Evolutionary conservation across 2,888 invertebrate genomes (phyloP).

Genomic region (Orgyia antiqua): DNA sequence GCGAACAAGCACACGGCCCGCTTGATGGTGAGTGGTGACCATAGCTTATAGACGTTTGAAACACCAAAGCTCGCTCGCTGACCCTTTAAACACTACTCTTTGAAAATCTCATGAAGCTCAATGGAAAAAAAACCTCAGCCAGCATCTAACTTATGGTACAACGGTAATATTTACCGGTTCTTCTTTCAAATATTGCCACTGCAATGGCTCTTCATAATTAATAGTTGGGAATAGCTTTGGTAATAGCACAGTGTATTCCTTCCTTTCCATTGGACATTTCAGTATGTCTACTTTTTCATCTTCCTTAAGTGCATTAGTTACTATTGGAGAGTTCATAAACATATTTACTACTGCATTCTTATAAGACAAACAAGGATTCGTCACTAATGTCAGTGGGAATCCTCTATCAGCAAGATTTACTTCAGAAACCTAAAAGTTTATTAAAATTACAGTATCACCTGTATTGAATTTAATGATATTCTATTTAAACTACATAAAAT

Average conservation of each 20-base stretch:
- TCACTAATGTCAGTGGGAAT: constrained; percentile 58
- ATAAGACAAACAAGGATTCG: constrained; percentile 49
- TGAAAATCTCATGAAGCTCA: too few relatives aligned
- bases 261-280: constrained; percentile 37
- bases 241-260: constrained; percentile 55
- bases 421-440: constrained; percentile 51
- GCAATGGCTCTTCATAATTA: constrained; percentile 43
- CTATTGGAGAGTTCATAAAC: constrained; percentile 36
- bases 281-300: constrained; percentile 45
- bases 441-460: constrained; percentile 15
- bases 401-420: constrained; percentile 45
- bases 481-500: too few relatives aligned
- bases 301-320: constrained; percentile 42
- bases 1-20: too few relatives aligned
- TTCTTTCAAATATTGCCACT: constrained; percentile 61
- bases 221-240: constrained; percentile 55
- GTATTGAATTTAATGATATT: not conserved
- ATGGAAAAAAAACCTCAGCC: too few relatives aligned
- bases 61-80: too few relatives aligned
- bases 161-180: constrained; percentile 37
- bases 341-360: constrained; percentile 48
- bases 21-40: too few relatives aligned
- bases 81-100: too few relatives aligned
- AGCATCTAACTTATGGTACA: too few relatives aligned
- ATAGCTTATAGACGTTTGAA: too few relatives aligned